A percentile compares a stretch with the other conserved stretches of the same genome.
Evolutionary conservation across 2,797 vertebrate species (phyloP).

Genomic region (Sebastes flavidus): DNA sequence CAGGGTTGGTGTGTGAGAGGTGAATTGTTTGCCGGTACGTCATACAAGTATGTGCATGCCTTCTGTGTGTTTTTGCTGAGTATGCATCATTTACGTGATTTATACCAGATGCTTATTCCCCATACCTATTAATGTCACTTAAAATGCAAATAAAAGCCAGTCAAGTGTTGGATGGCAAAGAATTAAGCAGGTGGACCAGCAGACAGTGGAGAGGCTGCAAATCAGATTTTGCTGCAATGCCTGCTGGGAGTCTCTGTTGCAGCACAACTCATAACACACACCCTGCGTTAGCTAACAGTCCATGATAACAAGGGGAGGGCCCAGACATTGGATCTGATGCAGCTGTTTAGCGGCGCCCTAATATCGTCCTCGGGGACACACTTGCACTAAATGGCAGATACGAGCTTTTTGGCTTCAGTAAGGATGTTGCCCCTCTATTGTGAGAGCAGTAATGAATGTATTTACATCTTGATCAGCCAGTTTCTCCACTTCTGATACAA

Average conservation of each 20-base stretch:
- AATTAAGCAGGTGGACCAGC: conserved; percentile 66
- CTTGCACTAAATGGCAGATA: conserved; percentile 65
- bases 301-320: conserved; percentile 73
- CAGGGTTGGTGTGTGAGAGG: not conserved
- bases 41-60: conserved; percentile 6
- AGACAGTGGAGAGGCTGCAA: conserved; percentile 61
- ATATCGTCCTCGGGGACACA: conserved; percentile 68
- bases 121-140: conserved; percentile 74
- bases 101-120: conserved; percentile 62
- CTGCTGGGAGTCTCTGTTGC: conserved; percentile 67
- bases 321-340: conserved; percentile 62
- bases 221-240: conserved; percentile 71
- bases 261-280: conserved; percentile 57
- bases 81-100: conserved; percentile 63
- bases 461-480: conserved; percentile 70
- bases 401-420: conserved; percentile 57
- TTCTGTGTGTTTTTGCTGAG: conserved; percentile 55
- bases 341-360: conserved; percentile 73
- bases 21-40: conserved; percentile 16
- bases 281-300: conserved; percentile 59
- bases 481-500: conserved; percentile 53
- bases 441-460: conserved; percentile 53
- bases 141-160: conserved; percentile 78
- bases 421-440: conserved; percentile 34
- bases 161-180: conserved; percentile 61